These are phyloP conservation scores for Tragelaphus strepsiceros DNA, from an alignment of 2,113 vertebrate species.

Conservation along the genomic window DNA sequence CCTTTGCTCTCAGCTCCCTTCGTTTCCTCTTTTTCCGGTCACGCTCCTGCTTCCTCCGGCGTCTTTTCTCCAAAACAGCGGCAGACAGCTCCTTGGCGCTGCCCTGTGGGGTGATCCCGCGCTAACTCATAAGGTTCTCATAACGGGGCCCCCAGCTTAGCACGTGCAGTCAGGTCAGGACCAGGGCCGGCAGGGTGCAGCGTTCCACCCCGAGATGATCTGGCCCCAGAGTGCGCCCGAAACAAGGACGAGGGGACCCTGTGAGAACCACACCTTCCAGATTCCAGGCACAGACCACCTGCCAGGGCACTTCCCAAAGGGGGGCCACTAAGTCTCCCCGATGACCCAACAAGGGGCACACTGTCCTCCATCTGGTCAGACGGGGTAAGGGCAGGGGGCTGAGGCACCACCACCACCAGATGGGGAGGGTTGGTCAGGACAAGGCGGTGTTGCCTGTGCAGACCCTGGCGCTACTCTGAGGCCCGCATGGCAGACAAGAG, in stretches of 20 bases:
- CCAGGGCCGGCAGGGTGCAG: rapidly evolving
- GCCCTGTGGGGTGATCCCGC: constrained; percentile 72
- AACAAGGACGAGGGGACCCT: too few relatives aligned
- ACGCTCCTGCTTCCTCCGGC: constrained; percentile 89
- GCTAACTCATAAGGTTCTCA: rapidly evolving
- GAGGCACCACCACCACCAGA: rapidly evolving
- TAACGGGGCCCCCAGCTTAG: rapidly evolving
- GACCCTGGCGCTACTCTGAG: rapidly evolving
- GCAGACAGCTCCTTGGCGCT: constrained; percentile 77
- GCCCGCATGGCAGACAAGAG: rapidly evolving
- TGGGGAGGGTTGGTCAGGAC: rapidly evolving
- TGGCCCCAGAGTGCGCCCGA: rapidly evolving
- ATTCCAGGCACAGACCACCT: rapidly evolving
- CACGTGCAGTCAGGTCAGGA: not conserved
- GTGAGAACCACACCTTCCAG: rapidly evolving
- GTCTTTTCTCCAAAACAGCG: constrained; percentile 85
- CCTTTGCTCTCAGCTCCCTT: constrained; percentile 87
- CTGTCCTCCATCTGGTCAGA: rapidly evolving
- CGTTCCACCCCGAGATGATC: rapidly evolving
- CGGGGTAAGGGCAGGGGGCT: not conserved
- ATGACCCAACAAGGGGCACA: rapidly evolving
- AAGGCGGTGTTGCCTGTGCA: not conserved
- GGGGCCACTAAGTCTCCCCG: rapidly evolving
- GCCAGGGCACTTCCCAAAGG: rapidly evolving
- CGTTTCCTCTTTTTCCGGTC: constrained; percentile 93